Conservation (phyloP, 2,888 invertebrate species). For the Brassicogethes aeneus region DNA sequence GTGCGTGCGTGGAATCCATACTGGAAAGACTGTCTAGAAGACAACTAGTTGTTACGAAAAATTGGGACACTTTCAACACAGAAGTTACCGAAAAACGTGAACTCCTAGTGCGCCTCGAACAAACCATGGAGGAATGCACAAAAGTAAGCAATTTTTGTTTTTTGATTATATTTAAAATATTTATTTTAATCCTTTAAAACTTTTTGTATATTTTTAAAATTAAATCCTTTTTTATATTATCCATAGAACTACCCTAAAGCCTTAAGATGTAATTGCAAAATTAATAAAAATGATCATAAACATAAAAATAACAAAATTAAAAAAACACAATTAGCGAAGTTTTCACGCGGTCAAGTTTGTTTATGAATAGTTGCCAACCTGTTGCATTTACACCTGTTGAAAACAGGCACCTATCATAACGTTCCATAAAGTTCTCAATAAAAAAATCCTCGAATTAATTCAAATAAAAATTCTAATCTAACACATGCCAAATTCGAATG, state of each 20-base stretch:
- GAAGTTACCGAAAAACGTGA: constrained; percentile 51
- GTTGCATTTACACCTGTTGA: background rate
- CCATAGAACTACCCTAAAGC: too few species aligned
- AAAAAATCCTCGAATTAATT: too few species aligned
- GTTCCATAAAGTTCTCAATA: too few species aligned
- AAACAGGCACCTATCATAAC: too few species aligned
- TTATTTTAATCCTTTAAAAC: too few species aligned
- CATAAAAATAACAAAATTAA: too few species aligned
- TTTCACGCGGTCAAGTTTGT: background rate
- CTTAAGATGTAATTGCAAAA: too few species aligned
- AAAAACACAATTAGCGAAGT: too few species aligned
- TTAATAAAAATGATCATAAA: too few species aligned
- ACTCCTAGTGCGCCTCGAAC: constrained; percentile 43
- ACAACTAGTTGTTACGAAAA: constrained; percentile 55
- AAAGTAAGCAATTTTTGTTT: constrained; percentile 44
- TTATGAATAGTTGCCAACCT: background rate
- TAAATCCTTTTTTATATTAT: too few species aligned
- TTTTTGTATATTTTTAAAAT: too few species aligned
- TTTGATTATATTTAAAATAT: background rate
- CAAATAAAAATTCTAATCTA: too few species aligned
- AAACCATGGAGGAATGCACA: constrained; percentile 54
- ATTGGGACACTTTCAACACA: constrained; percentile 64
- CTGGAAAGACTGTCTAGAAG: constrained; percentile 58
- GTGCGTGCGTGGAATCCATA: constrained; percentile 57
- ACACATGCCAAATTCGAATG: background rate